Evolutionary conservation across 2,888 invertebrate genomes (phyloP).

Genomic region (Volucella inanis): DNA sequence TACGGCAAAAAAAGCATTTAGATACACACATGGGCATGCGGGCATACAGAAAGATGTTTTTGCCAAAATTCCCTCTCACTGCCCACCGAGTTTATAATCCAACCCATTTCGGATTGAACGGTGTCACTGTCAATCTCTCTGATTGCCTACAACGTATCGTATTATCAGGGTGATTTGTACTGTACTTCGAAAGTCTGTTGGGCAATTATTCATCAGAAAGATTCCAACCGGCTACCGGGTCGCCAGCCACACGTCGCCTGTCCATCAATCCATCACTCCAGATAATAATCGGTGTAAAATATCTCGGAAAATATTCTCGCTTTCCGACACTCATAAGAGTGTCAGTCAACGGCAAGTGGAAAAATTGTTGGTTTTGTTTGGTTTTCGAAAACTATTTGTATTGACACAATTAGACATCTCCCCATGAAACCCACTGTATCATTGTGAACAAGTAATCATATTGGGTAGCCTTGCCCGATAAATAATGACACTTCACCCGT

Average conservation of each 20-base stretch:
- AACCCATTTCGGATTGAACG: no score
- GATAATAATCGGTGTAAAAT: neutral
- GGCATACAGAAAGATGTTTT: constrained; percentile 14
- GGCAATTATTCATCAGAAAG: constrained; percentile 31
- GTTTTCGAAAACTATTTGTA: constrained; percentile 1
- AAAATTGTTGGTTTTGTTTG: constrained; percentile 7
- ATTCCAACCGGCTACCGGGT: constrained; percentile 62
- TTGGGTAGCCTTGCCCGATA: constrained; percentile 27
- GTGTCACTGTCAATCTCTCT: constrained; percentile 1
- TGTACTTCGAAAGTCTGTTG: constrained; percentile 31
- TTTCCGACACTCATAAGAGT: neutral
- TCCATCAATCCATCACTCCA: constrained; percentile 50
- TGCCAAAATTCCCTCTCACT: constrained; percentile 38
- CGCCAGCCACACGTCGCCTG: constrained; percentile 34
- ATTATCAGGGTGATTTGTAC: constrained; percentile 10
- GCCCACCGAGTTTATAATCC: neutral
- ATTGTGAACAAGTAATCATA: no score
- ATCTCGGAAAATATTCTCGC: constrained; percentile 7
- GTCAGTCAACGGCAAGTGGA: neutral
- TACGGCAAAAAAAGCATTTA: neutral
- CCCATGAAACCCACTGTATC: neutral
- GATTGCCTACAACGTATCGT: constrained; percentile 24
- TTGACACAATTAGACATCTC: constrained; percentile 37
- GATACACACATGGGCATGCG: constrained; percentile 15
- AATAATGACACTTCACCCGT: constrained; percentile 61